phyloP scores from a whole-genome alignment of 1,140 invertebrate genomes.

The Lethrus apterus region DNA sequence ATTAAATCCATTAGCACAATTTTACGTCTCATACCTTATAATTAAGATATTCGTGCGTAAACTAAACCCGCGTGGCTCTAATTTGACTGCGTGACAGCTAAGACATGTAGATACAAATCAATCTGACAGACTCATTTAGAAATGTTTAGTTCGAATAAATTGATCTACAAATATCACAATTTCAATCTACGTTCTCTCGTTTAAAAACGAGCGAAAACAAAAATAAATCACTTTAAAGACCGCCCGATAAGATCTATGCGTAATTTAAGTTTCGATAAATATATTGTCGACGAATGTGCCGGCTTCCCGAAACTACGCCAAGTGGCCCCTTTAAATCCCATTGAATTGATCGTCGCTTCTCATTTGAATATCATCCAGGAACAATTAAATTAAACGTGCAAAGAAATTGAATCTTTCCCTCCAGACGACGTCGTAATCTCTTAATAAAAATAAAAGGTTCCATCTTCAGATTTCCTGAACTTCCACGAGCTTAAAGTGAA shows the following conservation, averaged over 20 bases:
- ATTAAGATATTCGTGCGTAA: too few relatives aligned
- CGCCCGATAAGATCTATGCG: background rate
- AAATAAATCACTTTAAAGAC: conserved; percentile 10
- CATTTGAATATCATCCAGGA: conserved; percentile 7
- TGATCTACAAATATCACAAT: conserved; percentile 6
- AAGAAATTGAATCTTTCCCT: conserved; percentile 5
- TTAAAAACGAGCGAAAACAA: conserved; percentile 4
- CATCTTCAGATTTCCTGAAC: conserved; percentile 4
- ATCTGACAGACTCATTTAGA: conserved; percentile 11
- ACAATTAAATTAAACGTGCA: conserved; percentile 6
- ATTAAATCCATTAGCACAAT: too few relatives aligned
- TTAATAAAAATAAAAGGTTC: conserved; percentile 15
- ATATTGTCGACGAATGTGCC: background rate
- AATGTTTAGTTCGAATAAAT: conserved; percentile 7
- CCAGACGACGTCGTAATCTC: conserved; percentile 6
- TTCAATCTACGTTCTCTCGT: background rate
- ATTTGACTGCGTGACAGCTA: conserved; percentile 8
- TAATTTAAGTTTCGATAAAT: conserved; percentile 9
- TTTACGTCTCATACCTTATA: too few relatives aligned
- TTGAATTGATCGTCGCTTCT: conserved; percentile 10
- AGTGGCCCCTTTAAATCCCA: background rate
- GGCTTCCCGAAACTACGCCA: background rate
- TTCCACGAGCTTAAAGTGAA: background rate
- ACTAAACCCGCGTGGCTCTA: too few relatives aligned
- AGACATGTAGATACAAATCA: conserved; percentile 12